Base-by-base conservation (phyloP, 2,113 vertebrate genomes). In the Clinocottus analis region DNA sequence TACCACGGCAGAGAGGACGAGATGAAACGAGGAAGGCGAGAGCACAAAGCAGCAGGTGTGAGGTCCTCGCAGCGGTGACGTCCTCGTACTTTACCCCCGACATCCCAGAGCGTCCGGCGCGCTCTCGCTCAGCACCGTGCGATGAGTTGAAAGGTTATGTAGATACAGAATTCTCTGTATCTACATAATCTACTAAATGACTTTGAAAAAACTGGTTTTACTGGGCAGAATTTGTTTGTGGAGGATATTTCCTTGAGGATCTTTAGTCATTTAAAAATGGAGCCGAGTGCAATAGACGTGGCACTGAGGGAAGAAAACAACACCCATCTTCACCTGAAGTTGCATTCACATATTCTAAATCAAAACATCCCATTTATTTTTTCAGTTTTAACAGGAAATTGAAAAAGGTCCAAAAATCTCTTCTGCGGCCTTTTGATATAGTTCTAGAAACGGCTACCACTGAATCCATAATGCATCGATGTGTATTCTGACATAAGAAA, bases 1-100 rank as follows among this genome's bases (percentile, higher is more conserved):
- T 16, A 27, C 17, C 2, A 39, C 25, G 35, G 31, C 60, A 29
- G 35, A 63, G 1, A 25, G 19, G 72, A 68, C 59, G 29, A 66
- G 37, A 87, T 55, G 64, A 83, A 72, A 84, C 49, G 69, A 87
- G 45, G 72, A 59, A 82, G 60, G 60, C 7, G 1, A 14, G 39
- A 72, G 75, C 23, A 82, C 64, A 82, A 75, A 81, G 87, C 81
- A 77, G 69, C 80, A 82, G 66, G 71, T 85, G 79, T 76, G 64
- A 68, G 60, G 1, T n/a, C n/a, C n/a, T n/a, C n/a, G n/a, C 65
- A 83, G 76, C 3, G 19, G 45, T 27, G 7, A 27, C 66, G 62
- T 9, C 74, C 69, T 63, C 51, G 79, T 63, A 60, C 67, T 75
- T 77, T 76, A 77, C 67, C 82, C 68, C 62, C 53, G 47, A 35